Evolutionary conservation across 1,140 invertebrate species (phyloP).

Genomic region (Lysiphlebus fabarum): DNA sequence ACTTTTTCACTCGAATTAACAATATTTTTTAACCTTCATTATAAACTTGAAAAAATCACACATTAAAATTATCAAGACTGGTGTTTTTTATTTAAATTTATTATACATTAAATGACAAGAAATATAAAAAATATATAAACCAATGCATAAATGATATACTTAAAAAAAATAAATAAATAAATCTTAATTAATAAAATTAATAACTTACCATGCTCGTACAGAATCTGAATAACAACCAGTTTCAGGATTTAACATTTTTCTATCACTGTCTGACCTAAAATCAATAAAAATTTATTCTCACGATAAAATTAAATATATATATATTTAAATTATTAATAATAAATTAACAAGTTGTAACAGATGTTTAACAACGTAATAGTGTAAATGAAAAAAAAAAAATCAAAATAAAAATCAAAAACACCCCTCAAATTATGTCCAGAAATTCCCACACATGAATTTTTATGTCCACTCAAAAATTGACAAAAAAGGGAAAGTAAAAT

Average conservation of each 20-base stretch:
- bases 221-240: conserved; percentile 49
- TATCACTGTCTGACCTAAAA: conserved; percentile 52
- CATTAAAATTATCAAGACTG: conserved; percentile 11
- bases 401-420: not conserved
- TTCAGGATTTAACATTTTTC: conserved; percentile 53
- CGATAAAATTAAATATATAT: not conserved
- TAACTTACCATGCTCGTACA: conserved; percentile 51
- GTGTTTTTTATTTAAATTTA: conserved; percentile 6
- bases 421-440: conserved; percentile 8
- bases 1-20: conserved; percentile 22
- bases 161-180: not conserved
- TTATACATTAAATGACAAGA: not conserved
- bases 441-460: conserved; percentile 23
- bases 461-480: not conserved
- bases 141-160: too few species aligned
- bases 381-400: not conserved
- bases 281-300: conserved; percentile 21
- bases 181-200: conserved; percentile 1
- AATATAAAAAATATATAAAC: conserved; percentile 10
- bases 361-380: not conserved
- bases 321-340: not conserved
- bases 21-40: conserved; percentile 24
- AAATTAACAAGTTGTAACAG: not conserved
- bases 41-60: too few species aligned
- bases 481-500: too few species aligned